Evolutionary conservation across 2,113 vertebrate species (phyloP).

Genomic region (Pyrgilauda ruficollis): DNA sequence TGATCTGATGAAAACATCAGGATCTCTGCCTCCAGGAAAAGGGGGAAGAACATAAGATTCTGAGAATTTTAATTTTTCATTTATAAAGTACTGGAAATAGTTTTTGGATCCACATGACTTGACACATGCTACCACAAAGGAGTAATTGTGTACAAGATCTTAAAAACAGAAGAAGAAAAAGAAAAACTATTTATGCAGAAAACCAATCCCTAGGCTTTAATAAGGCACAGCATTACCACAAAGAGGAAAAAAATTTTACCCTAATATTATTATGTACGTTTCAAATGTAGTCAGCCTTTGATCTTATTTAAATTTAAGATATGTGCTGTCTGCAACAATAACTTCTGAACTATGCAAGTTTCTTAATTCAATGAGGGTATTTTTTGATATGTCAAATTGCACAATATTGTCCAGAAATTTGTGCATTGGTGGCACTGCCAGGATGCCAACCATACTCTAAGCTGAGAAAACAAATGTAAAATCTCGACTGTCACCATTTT

Average conservation of each 20-base stretch:
- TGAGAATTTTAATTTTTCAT: not conserved
- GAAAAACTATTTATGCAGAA: constrained; percentile 1
- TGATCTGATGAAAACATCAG: not conserved
- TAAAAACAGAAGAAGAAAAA: not conserved
- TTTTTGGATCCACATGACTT: not conserved
- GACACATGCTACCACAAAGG: not conserved
- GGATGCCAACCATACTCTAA: not conserved
- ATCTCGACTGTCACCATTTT: not conserved
- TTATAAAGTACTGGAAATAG: not conserved
- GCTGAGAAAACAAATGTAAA: not conserved
- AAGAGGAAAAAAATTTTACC: not conserved
- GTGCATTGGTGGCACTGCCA: not conserved
- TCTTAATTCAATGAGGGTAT: not conserved
- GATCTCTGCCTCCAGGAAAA: not conserved
- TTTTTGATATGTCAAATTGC: constrained; percentile 1
- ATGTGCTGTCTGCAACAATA: constrained; percentile 11
- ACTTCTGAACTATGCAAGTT: not conserved
- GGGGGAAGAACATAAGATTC: not conserved
- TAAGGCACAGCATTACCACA: constrained; percentile 13
- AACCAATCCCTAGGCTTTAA: constrained; percentile 36
- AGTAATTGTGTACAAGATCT: not conserved
- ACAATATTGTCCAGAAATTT: not conserved
- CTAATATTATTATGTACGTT: constrained; percentile 38
- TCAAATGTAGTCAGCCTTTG: constrained; percentile 44
- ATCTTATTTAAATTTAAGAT: constrained; percentile 56